A percentile compares a stretch with the other conserved stretches of the same genome.
These are phyloP conservation scores for Seriola rivoliana DNA, from an alignment of 2,113 vertebrate species.

Conservation along the genomic window DNA sequence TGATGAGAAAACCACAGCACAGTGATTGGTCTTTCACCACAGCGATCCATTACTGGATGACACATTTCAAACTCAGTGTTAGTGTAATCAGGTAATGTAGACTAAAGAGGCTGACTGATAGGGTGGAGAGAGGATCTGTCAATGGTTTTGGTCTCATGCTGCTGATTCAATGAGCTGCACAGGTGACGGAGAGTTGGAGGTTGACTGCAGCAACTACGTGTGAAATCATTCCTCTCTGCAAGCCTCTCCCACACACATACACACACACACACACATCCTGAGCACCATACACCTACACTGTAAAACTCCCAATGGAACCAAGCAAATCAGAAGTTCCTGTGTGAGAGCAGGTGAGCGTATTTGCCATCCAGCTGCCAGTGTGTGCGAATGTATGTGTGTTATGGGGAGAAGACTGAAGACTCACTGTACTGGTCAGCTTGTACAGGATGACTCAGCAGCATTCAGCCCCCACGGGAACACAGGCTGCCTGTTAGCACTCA, in stretches of 20 bases:
- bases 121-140: constrained; percentile 46
- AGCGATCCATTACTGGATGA: constrained; percentile 6
- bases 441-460: constrained; percentile 75
- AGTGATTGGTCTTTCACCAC: constrained; percentile 17
- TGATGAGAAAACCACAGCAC: constrained; percentile 15
- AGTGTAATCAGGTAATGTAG: constrained; percentile 39
- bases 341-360: constrained; percentile 46
- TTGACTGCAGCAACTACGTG: constrained; percentile 9
- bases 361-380: constrained; percentile 12
- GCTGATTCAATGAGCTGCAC: constrained; percentile 32
- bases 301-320: constrained; percentile 31
- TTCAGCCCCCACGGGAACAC: constrained; percentile 60
- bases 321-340: constrained; percentile 42
- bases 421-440: constrained; percentile 50
- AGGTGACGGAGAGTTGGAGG: constrained; percentile 33
- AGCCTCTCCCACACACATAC: neutral
- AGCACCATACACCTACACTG: constrained; percentile 39
- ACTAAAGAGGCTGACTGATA: constrained; percentile 15
- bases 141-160: constrained; percentile 1
- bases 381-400: constrained; percentile 38
- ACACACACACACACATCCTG: constrained; percentile 7
- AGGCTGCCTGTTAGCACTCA: constrained; percentile 69
- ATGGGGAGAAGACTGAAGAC: constrained; percentile 32
- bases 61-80: constrained; percentile 21
- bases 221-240: constrained; percentile 12